These are phyloP conservation scores for Salvator merianae DNA, from an alignment of 2,113 vertebrate genomes.

Conservation along the genomic window DNA sequence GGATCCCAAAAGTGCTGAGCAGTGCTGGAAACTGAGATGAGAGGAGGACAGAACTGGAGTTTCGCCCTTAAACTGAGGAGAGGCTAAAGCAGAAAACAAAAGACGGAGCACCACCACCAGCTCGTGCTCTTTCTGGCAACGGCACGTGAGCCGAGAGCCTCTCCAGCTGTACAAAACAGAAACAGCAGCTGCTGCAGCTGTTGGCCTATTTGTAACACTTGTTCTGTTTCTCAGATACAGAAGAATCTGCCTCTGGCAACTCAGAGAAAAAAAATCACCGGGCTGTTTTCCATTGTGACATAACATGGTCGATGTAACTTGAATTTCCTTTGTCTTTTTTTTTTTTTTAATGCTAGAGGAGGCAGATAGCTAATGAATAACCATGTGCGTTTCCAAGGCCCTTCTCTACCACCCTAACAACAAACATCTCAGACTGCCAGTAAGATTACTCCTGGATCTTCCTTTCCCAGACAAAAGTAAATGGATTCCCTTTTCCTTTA, in stretches of 20 bases:
- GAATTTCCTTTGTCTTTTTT: not conserved
- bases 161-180: conserved; percentile 1
- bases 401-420: not conserved
- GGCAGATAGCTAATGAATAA: not conserved
- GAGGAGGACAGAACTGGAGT: not conserved
- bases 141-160: not conserved
- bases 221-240: not conserved
- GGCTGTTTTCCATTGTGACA: not conserved
- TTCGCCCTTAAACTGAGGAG: not conserved
- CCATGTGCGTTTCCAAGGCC: not conserved
- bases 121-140: not conserved
- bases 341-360: not conserved
- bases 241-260: not conserved
- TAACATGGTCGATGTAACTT: not conserved
- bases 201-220: not conserved
- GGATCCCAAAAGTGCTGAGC: not conserved
- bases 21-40: not conserved
- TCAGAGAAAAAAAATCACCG: not conserved
- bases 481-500: not conserved
- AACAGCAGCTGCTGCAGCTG: conserved; percentile 5
- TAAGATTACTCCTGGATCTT: not conserved
- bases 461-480: not conserved
- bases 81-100: too few species aligned
- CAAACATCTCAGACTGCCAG: not conserved
- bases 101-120: too few species aligned